A percentile compares a stretch with the other conserved stretches of the same genome.
These are phyloP conservation scores for Macrotrachela quadricornifera DNA, from an alignment of 1,140 invertebrate species.

Conservation along the genomic window DNA sequence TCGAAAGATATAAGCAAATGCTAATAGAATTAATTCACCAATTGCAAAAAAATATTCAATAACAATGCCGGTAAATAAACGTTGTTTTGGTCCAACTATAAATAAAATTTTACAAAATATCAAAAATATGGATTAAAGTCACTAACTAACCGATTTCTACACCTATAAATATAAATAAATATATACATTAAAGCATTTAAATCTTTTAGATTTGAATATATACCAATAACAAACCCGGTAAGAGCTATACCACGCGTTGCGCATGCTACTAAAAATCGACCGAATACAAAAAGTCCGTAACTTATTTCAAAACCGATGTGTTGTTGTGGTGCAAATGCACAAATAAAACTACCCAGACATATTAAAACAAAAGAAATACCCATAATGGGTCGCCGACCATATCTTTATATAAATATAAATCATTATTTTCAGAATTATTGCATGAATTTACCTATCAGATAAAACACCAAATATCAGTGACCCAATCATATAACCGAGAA, in stretches of 20 bases:
- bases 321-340: conserved; percentile 5
- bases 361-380: conserved; percentile 1
- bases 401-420: neutral
- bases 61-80: conserved; percentile 3
- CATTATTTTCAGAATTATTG: neutral
- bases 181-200: neutral
- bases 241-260: conserved; percentile 2
- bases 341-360: neutral
- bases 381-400: conserved; percentile 7
- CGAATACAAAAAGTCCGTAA: neutral
- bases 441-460: conserved; percentile 1
- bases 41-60: conserved; percentile 9
- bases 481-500: conserved; percentile 5
- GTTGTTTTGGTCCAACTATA: neutral
- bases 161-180: neutral
- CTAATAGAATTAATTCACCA: conserved; percentile 1
- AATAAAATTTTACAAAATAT: too few species aligned
- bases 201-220: neutral
- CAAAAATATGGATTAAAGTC: too few species aligned
- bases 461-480: conserved; percentile 6
- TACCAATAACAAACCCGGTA: conserved; percentile 4
- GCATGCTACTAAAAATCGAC: conserved; percentile 2
- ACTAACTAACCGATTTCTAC: neutral
- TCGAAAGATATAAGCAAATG: neutral
- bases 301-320: neutral